phyloP scores from a whole-genome alignment of 2,113 vertebrate genomes.

The Stigmatopora argus region DNA sequence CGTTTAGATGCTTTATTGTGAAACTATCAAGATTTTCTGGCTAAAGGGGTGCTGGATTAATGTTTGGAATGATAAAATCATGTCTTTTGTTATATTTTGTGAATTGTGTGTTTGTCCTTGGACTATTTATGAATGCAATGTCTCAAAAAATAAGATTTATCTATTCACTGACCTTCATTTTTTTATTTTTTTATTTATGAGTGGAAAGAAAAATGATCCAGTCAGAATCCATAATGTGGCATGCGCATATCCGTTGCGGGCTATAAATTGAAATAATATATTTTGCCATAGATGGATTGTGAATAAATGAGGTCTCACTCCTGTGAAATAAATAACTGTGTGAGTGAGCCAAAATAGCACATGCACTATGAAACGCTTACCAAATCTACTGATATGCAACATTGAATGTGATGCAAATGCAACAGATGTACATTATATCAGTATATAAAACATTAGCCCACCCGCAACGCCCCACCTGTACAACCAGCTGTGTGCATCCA shows the following conservation, averaged over 20 bases:
- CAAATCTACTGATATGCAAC: constrained; percentile 19
- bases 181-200: background rate
- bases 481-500: background rate
- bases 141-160: background rate
- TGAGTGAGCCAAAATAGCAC: constrained; percentile 22
- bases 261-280: constrained; percentile 1
- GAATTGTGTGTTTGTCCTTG: background rate
- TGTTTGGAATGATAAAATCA: background rate
- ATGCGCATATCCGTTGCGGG: background rate
- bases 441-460: background rate
- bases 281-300: background rate
- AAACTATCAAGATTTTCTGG: background rate
- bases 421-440: constrained; percentile 12
- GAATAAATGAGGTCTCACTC: constrained; percentile 5
- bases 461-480: background rate
- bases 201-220: background rate
- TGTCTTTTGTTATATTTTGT: background rate
- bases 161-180: background rate
- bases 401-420: constrained; percentile 9
- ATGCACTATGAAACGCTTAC: constrained; percentile 10
- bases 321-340: constrained; percentile 16
- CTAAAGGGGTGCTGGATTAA: background rate
- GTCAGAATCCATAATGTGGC: background rate
- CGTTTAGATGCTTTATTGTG: background rate
- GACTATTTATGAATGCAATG: background rate